Percentiles rank a stretch among this genome's conserved stretches.
These are phyloP conservation scores for Acrocephalus kingi DNA, from an alignment of 2,113 vertebrate genomes.

Conservation along the genomic window DNA sequence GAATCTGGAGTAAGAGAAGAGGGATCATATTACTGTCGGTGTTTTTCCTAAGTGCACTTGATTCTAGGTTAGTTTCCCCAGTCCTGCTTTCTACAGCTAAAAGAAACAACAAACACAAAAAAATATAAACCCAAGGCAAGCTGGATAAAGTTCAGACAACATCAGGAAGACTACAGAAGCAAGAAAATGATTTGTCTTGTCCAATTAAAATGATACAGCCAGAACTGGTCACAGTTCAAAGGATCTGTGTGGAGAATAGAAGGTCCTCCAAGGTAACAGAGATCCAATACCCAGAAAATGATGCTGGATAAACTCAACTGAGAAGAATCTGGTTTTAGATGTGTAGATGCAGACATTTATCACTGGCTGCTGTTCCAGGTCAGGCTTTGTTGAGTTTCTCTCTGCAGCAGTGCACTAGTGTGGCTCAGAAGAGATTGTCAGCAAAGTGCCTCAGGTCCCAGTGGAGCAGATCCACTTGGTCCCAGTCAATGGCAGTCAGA, in stretches of 20 bases:
- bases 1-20: not conserved
- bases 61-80: not conserved
- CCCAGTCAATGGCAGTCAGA: not conserved
- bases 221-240: not conserved
- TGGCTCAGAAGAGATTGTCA: not conserved
- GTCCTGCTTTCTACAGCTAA: not conserved
- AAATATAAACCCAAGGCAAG: not conserved
- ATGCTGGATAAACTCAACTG: not conserved
- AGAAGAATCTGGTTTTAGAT: not conserved
- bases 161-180: not conserved
- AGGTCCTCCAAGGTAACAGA: not conserved
- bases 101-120: not conserved
- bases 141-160: not conserved
- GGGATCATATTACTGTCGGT: not conserved
- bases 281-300: not conserved
- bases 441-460: not conserved
- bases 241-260: not conserved
- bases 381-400: not conserved
- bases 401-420: not conserved
- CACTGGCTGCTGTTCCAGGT: not conserved
- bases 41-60: not conserved
- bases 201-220: not conserved
- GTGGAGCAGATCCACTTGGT: not conserved
- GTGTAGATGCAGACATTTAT: not conserved
- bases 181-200: not conserved